Evolutionary conservation across 30 jellyfish, hydroid and myxozoan species (phyloP), one percentile per base, ranked within the genome.

Genomic region (Chrysaora quinquecirrha): DNA sequence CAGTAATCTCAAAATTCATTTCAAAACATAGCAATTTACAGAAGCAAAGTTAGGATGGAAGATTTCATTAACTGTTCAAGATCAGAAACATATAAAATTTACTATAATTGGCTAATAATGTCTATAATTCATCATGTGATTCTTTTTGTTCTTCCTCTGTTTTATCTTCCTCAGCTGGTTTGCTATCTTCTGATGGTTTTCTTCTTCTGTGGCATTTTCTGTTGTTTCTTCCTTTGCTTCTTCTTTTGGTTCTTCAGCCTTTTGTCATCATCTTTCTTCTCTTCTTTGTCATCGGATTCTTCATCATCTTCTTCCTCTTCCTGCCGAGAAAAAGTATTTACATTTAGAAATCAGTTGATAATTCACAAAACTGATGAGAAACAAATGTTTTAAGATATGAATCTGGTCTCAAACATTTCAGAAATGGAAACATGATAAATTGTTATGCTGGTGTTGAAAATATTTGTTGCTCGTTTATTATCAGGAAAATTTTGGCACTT

Each of bases 231-330:
- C 82, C 35, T 27, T 73, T 1, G 21, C 63, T 30, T 85, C 95
- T 22, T 24, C 56, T 27, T 48, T 66, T 27, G 78, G 48, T 29
- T 74, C 87, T 34, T 62, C 88, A 62, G 86, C 18, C 30, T 74
- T 62, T 73, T 65, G 60, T 63, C 91, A 21, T 79, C 90, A 19
- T 68, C 82, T 43, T 76, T 66, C 70, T 76, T 80, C 48, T 86
- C 96, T 48, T 82, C 94, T 65, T 93, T 86, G 23, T 71, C 34
- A 29, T 73, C 74, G 19, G 82, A 85, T 34, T 83, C 84, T 43
- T 85, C 96, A 28, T 91, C 98, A 43, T 90, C 98, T n/a, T 91
- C 98, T n/a, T 50, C 80, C 68, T 85, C 84, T 74, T 85, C 83
- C 87, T 81, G 58, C 91, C 98, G 12, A n/a, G 24, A 47, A 73